phyloP scores from a whole-genome alignment of 2,888 invertebrate genomes.

The Latheticus oryzae region DNA sequence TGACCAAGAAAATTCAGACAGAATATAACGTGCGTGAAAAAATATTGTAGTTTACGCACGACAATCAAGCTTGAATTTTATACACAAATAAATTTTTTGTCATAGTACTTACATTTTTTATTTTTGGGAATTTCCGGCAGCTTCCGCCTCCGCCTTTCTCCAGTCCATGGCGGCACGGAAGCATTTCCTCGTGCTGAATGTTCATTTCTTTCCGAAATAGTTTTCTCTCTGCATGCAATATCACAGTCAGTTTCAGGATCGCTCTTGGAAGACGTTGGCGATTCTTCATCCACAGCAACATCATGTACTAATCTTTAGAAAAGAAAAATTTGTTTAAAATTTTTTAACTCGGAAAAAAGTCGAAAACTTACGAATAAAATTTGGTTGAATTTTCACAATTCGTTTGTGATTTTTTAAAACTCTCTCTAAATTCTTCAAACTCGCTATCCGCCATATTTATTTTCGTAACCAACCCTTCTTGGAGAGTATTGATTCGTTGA shows the following conservation, averaged over 20 bases:
- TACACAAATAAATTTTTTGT: too few relatives aligned
- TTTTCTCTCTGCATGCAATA: constrained; percentile 66
- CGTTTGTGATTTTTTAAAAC: constrained; percentile 84
- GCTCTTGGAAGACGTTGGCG: constrained; percentile 82
- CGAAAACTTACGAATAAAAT: constrained; percentile 86
- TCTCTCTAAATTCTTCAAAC: constrained; percentile 91
- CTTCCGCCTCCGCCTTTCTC: constrained; percentile 81
- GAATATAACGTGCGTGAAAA: too few relatives aligned
- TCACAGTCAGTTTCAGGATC: constrained; percentile 71
- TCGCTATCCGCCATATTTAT: constrained; percentile 91
- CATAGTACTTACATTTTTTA: constrained; percentile 84
- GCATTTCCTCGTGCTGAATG: constrained; percentile 42
- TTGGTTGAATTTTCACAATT: constrained; percentile 83
- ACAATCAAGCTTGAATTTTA: too few relatives aligned
- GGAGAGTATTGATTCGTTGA: constrained; percentile 53
- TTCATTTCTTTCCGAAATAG: constrained; percentile 61
- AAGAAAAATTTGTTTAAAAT: constrained; percentile 25
- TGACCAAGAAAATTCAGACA: too few relatives aligned
- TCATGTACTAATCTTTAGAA: constrained; percentile 82
- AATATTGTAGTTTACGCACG: too few relatives aligned
- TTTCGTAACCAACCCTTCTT: constrained; percentile 55
- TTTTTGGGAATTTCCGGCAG: constrained; percentile 91
- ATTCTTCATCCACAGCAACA: constrained; percentile 84
- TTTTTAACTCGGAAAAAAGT: too few relatives aligned
- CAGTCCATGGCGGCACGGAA: constrained; percentile 51